phyloP scores from a whole-genome alignment of 2,797 vertebrate genomes.

The Etheostoma perlongum region DNA sequence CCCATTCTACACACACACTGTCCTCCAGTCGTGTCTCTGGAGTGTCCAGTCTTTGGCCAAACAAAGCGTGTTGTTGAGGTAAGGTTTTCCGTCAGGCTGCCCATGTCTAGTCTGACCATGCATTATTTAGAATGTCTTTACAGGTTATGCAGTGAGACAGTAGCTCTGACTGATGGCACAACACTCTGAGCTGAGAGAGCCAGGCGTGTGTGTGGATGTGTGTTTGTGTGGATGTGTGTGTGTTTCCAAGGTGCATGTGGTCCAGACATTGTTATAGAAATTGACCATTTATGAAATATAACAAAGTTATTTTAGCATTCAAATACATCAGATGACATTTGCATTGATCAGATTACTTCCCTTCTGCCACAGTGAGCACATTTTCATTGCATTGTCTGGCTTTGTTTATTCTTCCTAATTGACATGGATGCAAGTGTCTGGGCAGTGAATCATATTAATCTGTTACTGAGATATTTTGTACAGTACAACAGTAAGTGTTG shows the following conservation, averaged over 20 bases:
- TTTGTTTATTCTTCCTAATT: conserved; percentile 34
- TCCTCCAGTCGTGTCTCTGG: conserved; percentile 10
- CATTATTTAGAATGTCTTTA: conserved; percentile 80
- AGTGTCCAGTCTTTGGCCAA: conserved; percentile 47
- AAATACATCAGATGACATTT: conserved; percentile 8
- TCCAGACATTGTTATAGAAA: not conserved
- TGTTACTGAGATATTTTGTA: conserved; percentile 36
- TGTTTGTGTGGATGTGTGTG: not conserved
- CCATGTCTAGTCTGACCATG: conserved; percentile 74
- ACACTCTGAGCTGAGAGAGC: conserved; percentile 30
- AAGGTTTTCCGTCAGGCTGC: conserved; percentile 74
- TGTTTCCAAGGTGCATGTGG: conserved; percentile 2
- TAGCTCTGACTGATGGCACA: conserved; percentile 46
- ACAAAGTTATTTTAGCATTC: not conserved
- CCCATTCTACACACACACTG: not conserved
- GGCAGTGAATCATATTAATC: conserved; percentile 45
- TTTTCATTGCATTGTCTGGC: conserved; percentile 10
- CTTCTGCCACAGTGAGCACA: not conserved
- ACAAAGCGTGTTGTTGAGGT: conserved; percentile 64
- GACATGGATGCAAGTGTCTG: conserved; percentile 19
- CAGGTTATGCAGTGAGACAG: conserved; percentile 63
- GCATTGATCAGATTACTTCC: conserved; percentile 12
- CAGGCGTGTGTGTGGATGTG: not conserved
- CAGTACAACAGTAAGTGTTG: conserved; percentile 4
- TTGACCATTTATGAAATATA: conserved; percentile 15